Evolutionary conservation across 2,888 invertebrate species (phyloP).

Genomic region (Eledona agricola): DNA sequence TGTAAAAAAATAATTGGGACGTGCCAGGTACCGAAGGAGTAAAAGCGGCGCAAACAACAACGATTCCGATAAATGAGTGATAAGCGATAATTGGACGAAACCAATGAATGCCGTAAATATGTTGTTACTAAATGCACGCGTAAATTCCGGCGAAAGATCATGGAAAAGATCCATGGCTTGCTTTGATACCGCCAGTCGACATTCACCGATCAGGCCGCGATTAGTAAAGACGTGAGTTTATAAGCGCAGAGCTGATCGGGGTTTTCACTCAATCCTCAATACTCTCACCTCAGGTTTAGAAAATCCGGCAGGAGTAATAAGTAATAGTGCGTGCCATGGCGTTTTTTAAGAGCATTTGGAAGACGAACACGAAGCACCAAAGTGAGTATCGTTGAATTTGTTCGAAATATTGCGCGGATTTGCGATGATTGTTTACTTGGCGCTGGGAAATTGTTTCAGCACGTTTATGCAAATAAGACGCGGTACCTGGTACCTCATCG

Average conservation of each 20-base stretch:
- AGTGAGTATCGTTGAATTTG: constrained; percentile 65
- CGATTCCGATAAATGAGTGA: too few species aligned
- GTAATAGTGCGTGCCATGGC: constrained; percentile 62
- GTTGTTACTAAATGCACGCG: too few species aligned
- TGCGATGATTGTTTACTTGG: too few species aligned
- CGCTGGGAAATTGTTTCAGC: too few species aligned
- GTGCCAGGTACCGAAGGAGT: too few species aligned
- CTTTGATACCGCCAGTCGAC: constrained; percentile 29
- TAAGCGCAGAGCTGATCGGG: constrained; percentile 14
- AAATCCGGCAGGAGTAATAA: constrained; percentile 1
- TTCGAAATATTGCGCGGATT: too few species aligned
- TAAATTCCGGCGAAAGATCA: constrained; percentile 11
- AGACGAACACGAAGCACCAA: constrained; percentile 73
- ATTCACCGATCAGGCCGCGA: constrained; percentile 37
- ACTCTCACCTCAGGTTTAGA: background rate
- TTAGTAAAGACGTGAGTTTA: constrained; percentile 35
- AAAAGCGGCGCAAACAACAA: too few species aligned
- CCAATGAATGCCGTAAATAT: too few species aligned
- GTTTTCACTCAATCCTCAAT: background rate
- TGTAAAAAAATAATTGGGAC: too few species aligned
- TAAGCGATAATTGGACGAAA: too few species aligned
- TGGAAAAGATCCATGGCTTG: constrained; percentile 27
- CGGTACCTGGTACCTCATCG: too few species aligned
- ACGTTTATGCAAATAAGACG: too few species aligned
- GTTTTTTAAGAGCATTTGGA: constrained; percentile 73